Conservation (phyloP, 30 jellyfish, hydroid and myxozoan genomes). For the Pelagia noctiluca region DNA sequence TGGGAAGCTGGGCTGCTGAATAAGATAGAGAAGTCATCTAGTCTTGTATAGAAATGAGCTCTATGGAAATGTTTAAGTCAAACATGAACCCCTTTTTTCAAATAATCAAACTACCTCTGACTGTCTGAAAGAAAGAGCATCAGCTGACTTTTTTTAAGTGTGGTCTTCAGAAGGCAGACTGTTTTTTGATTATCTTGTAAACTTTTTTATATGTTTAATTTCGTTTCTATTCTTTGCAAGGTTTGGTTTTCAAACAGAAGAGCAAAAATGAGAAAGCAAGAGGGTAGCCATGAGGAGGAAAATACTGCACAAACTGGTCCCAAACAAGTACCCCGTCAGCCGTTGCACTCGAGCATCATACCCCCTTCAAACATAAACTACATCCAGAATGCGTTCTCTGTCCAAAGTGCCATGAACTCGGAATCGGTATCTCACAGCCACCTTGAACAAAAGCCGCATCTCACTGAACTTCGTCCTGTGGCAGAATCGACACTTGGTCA, state of each 20-base stretch:
- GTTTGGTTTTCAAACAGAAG: constrained; percentile 98
- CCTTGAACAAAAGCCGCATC: constrained; percentile 77
- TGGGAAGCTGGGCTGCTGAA: no score
- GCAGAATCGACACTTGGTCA: constrained; percentile 76
- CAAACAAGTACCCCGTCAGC: constrained; percentile 40
- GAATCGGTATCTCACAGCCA: constrained; percentile 46
- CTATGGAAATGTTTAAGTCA: no score
- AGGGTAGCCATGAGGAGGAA: constrained; percentile 54
- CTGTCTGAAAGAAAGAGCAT: no score
- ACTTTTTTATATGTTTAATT: no score
- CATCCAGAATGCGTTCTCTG: constrained; percentile 44
- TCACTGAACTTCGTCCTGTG: constrained; percentile 82
- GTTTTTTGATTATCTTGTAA: neutral
- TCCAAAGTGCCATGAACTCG: constrained; percentile 53
- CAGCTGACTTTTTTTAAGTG: no score
- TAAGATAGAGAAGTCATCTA: no score
- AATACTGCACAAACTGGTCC: neutral
- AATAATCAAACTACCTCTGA: no score
- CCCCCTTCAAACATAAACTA: constrained; percentile 70
- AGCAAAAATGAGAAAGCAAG: constrained; percentile 97
- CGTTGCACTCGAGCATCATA: constrained; percentile 47
- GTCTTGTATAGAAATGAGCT: no score
- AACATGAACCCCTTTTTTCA: no score
- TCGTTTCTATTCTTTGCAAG: constrained; percentile 39
- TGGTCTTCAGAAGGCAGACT: neutral